phyloP scores from a whole-genome alignment of 2,113 vertebrate species.

The Lepidothrix coronata region DNA sequence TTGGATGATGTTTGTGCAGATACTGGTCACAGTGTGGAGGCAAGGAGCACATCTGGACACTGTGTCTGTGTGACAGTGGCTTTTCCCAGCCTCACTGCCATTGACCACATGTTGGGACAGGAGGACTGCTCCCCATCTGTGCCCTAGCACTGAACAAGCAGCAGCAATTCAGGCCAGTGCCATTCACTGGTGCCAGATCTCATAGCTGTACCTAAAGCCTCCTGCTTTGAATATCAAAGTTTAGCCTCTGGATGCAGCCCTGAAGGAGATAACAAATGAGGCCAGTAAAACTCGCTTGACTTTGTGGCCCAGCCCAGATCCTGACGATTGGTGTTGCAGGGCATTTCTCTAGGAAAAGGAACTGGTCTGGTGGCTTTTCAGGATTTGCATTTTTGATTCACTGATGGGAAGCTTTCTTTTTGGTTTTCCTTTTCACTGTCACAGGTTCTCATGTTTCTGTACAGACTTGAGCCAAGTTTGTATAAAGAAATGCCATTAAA shows the following conservation, averaged over 20 bases:
- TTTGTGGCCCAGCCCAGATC: not conserved
- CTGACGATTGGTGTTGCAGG: not conserved
- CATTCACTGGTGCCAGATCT: not conserved
- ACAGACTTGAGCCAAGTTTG: constrained; percentile 12
- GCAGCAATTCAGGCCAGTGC: not conserved
- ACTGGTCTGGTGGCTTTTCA: constrained; percentile 48
- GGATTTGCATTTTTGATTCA: constrained; percentile 54
- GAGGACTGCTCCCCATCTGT: not conserved
- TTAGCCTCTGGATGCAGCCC: not conserved
- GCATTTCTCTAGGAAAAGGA: constrained; percentile 51
- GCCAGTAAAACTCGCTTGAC: not conserved
- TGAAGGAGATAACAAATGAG: not conserved
- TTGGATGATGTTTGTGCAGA: not conserved
- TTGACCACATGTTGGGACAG: not conserved
- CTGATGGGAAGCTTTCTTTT: constrained; percentile 27
- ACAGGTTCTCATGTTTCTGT: constrained; percentile 28
- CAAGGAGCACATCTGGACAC: not conserved
- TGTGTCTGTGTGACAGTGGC: not conserved
- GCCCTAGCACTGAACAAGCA: not conserved
- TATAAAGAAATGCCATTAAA: constrained; percentile 44
- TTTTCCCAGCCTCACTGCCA: not conserved
- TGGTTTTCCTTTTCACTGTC: constrained; percentile 25
- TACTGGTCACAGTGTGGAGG: not conserved
- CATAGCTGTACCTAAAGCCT: not conserved
- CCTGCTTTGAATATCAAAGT: constrained; percentile 46